These are phyloP conservation scores for Trichonephila clavata DNA, from an alignment of 1,140 invertebrate genomes.

Conservation along the genomic window DNA sequence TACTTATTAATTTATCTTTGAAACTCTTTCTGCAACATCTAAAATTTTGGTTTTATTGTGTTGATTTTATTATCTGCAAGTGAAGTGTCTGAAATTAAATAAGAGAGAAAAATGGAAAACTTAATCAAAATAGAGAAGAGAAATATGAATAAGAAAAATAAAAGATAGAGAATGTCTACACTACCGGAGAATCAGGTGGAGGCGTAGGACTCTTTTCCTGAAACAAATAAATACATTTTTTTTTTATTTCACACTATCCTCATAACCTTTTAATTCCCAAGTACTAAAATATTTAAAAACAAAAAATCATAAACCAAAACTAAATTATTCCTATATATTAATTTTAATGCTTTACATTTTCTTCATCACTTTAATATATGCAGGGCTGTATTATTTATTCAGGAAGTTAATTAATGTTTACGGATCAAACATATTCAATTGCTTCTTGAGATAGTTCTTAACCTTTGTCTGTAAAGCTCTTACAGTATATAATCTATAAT, in stretches of 20 bases:
- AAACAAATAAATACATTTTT: constrained; percentile 67
- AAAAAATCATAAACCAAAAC: background rate
- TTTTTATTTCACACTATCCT: constrained; percentile 42
- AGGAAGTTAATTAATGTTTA: no score
- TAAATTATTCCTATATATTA: background rate
- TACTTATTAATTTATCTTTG: no score
- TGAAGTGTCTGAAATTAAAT: constrained; percentile 44
- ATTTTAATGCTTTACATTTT: no score
- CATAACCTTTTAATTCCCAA: background rate
- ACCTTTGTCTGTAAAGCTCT: no score
- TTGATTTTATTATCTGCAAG: background rate
- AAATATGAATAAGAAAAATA: constrained; percentile 32
- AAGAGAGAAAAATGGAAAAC: constrained; percentile 28
- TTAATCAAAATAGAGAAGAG: constrained; percentile 41
- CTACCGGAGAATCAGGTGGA: constrained; percentile 76
- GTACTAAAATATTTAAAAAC: background rate
- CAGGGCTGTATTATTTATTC: no score
- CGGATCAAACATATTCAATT: no score
- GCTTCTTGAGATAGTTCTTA: no score
- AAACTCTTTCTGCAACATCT: no score
- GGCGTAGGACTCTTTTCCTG: constrained; percentile 74
- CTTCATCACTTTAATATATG: no score
- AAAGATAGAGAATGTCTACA: constrained; percentile 73
- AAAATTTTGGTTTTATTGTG: no score
- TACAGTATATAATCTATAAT: no score